Conservation (phyloP, 2,888 invertebrate species). For the Tenthredo distinguenda region DNA sequence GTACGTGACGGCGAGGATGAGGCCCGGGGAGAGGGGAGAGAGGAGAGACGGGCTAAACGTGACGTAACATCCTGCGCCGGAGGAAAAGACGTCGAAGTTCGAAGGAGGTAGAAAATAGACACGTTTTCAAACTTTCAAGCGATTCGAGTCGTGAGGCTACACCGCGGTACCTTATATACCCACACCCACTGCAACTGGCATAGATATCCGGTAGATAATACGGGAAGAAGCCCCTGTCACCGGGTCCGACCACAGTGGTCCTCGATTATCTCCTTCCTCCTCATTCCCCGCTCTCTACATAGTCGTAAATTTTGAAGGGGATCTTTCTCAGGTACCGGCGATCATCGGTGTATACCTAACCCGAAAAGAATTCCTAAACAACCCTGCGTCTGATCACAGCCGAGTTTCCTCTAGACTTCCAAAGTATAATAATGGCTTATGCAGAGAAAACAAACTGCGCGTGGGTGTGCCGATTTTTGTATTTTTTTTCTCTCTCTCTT, state of each 20-base stretch:
- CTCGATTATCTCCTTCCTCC: not conserved
- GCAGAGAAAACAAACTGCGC: no score
- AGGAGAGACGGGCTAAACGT: conserved; percentile 56
- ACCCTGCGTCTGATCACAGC: no score
- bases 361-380: not conserved
- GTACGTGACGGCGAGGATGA: not conserved
- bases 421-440: no score
- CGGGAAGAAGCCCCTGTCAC: not conserved
- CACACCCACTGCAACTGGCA: not conserved
- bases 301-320: not conserved
- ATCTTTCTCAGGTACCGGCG: not conserved
- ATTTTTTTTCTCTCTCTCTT: no score
- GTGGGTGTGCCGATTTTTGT: no score
- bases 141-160: not conserved
- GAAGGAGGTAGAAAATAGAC: conserved; percentile 17
- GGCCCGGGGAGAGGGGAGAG: not conserved
- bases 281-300: not conserved
- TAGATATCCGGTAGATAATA: not conserved
- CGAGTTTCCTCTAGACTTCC: no score
- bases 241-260: not conserved
- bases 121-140: not conserved
- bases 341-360: no score
- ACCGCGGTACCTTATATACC: not conserved
- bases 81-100: conserved; percentile 7
- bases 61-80: conserved; percentile 73